A percentile compares a stretch with the other conserved stretches of the same genome.
Conservation (phyloP, 2,113 vertebrate genomes). For the Pogonocichla stellata region DNA sequence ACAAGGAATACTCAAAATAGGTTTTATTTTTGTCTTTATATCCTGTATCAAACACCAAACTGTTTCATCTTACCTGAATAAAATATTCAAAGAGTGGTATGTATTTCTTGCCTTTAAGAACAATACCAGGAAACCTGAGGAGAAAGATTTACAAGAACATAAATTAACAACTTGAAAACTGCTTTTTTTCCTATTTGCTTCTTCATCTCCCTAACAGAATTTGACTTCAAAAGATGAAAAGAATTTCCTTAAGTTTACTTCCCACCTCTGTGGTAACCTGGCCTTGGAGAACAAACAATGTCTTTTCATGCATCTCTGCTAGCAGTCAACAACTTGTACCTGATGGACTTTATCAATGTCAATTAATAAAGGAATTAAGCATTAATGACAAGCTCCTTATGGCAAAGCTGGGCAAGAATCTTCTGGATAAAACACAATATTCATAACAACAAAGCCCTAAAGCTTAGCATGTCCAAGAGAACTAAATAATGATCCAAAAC, state of each 20-base stretch:
- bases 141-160: background rate
- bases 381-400: background rate
- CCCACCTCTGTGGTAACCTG: background rate
- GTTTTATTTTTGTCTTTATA: background rate
- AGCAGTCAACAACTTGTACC: background rate
- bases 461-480: background rate
- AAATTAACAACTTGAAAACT: background rate
- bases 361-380: background rate
- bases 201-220: background rate
- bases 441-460: background rate
- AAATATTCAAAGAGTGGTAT: conserved; percentile 94
- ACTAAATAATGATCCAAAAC: background rate
- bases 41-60: background rate
- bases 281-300: background rate
- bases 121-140: conserved; percentile 88
- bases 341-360: background rate
- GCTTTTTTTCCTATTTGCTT: background rate
- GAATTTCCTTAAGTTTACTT: background rate
- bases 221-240: background rate
- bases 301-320: background rate
- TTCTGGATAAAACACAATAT: background rate
- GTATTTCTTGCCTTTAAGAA: conserved; percentile 92
- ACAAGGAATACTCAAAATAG: background rate
- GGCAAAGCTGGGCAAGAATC: background rate
- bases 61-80: conserved; percentile 77